phyloP scores from a whole-genome alignment of 1,140 invertebrate species.

The Diachasma alloeum region DNA sequence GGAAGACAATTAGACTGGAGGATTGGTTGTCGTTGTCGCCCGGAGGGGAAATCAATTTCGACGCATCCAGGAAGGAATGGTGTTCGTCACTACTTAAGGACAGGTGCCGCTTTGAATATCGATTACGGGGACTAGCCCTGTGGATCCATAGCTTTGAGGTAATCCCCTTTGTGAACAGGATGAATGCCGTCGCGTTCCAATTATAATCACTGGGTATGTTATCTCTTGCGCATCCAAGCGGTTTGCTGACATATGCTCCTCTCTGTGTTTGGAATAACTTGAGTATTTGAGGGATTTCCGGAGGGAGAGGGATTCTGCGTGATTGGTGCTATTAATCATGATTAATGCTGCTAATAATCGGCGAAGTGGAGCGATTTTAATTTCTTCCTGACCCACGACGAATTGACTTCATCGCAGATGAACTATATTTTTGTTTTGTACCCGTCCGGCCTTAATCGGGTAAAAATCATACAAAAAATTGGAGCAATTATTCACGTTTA shows the following conservation, averaged over 20 bases:
- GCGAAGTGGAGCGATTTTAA: too few species aligned
- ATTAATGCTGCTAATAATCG: too few species aligned
- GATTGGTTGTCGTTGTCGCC: neutral
- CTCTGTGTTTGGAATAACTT: too few species aligned
- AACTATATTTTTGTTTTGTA: too few species aligned
- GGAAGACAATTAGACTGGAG: neutral
- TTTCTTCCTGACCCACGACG: too few species aligned
- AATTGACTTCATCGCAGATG: too few species aligned
- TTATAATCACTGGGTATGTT: neutral
- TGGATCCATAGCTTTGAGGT: neutral
- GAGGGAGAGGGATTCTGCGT: too few species aligned
- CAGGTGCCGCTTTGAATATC: neutral
- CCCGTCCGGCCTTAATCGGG: too few species aligned
- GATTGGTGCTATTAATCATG: too few species aligned
- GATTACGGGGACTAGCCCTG: neutral
- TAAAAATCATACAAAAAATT: too few species aligned
- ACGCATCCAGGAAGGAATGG: neutral
- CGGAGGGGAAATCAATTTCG: neutral
- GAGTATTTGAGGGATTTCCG: too few species aligned
- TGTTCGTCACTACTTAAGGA: neutral
- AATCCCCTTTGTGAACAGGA: neutral
- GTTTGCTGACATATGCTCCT: neutral
- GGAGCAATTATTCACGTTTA: too few species aligned
- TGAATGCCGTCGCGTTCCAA: neutral
- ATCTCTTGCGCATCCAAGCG: neutral